Percentiles rank a stretch among this genome's conserved stretches.
These are phyloP conservation scores for Clostera curtula DNA, from an alignment of 2,888 invertebrate genomes.

Conservation along the genomic window DNA sequence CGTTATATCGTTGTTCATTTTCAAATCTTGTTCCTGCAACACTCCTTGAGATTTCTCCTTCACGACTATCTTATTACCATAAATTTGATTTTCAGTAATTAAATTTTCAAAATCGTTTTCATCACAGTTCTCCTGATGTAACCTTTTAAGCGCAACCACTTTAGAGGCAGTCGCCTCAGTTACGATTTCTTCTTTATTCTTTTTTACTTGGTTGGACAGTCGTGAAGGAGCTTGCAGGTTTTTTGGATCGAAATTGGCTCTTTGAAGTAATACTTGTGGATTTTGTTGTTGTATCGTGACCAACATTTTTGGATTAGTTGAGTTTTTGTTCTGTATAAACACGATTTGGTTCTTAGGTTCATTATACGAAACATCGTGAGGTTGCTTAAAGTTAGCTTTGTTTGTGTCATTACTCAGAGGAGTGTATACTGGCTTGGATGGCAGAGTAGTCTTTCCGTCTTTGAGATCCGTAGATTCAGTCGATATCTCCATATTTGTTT, in stretches of 20 bases:
- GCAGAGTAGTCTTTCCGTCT: constrained; percentile 13
- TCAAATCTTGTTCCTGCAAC: constrained; percentile 55
- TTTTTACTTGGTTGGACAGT: constrained; percentile 54
- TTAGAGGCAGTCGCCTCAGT: constrained; percentile 50
- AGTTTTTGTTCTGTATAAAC: constrained; percentile 54
- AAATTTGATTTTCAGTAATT: constrained; percentile 72
- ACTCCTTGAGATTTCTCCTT: constrained; percentile 68
- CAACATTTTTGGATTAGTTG: constrained; percentile 52
- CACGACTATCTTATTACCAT: constrained; percentile 72
- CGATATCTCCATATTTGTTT: constrained; percentile 32
- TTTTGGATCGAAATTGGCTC: constrained; percentile 59
- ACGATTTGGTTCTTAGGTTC: constrained; percentile 61
- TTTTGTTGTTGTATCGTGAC: constrained; percentile 55
- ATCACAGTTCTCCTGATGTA: constrained; percentile 66
- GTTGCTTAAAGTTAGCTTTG: constrained; percentile 40
- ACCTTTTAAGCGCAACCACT: constrained; percentile 63
- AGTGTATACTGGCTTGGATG: constrained; percentile 37
- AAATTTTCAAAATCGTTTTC: constrained; percentile 73
- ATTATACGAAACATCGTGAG: constrained; percentile 36
- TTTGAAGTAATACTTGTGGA: constrained; percentile 54
- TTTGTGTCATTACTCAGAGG: constrained; percentile 42
- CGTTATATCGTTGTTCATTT: constrained; percentile 31
- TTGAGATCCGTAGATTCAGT: constrained; percentile 31
- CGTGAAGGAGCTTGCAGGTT: constrained; percentile 69
- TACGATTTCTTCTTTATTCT: constrained; percentile 54